phyloP scores from a whole-genome alignment of 2,113 vertebrate species.

The Myanophis thanlyinensis region DNA sequence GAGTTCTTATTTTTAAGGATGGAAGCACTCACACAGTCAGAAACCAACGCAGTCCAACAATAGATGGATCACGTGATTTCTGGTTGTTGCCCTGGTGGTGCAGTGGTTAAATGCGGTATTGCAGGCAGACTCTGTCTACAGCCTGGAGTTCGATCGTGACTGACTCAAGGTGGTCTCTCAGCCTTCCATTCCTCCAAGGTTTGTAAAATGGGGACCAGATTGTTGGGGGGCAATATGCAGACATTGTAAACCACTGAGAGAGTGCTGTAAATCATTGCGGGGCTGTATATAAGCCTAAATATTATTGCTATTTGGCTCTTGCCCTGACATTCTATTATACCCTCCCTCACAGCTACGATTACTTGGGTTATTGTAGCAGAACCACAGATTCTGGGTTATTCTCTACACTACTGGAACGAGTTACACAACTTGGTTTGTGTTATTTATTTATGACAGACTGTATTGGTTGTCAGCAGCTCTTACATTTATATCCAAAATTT shows the following conservation, averaged over 20 bases:
- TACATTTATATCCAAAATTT: conserved; percentile 47
- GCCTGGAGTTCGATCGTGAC: background rate
- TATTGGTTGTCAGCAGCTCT: conserved; percentile 54
- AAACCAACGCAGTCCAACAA: background rate
- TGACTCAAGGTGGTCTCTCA: background rate
- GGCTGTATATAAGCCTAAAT: background rate
- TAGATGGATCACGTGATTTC: background rate
- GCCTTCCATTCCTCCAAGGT: background rate
- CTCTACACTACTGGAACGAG: conserved; percentile 36
- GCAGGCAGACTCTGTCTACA: background rate
- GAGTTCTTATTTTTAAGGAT: background rate
- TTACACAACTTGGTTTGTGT: conserved; percentile 47
- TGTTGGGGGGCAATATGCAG: background rate
- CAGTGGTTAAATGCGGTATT: background rate
- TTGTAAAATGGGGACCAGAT: background rate
- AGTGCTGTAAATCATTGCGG: background rate
- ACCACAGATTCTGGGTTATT: conserved; percentile 48
- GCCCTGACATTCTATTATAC: background rate
- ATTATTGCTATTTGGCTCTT: background rate
- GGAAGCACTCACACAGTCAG: background rate
- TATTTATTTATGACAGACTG: conserved; percentile 57
- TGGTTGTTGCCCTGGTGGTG: background rate
- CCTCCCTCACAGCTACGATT: background rate
- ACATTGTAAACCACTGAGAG: background rate
- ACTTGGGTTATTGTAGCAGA: conserved; percentile 23